Conservation (phyloP, 1,140 invertebrate genomes). For the Diprion similis region DNA sequence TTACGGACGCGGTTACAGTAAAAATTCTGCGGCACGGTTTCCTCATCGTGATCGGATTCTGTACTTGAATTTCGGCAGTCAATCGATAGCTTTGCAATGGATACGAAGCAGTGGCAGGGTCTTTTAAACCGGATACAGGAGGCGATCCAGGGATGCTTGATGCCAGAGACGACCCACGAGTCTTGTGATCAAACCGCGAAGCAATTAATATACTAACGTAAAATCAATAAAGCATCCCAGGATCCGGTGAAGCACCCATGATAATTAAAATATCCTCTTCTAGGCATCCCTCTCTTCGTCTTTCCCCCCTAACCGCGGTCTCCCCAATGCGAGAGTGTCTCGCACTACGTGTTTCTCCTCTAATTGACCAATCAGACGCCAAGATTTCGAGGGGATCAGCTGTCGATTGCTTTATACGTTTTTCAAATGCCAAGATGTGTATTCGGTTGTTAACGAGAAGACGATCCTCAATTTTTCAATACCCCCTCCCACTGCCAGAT, state of each 20-base stretch:
- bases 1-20: not conserved
- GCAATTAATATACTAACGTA: slow-evolving; percentile 50
- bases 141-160: not conserved
- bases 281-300: slow-evolving; percentile 13
- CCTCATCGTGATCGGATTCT: no score
- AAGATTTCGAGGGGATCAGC: slow-evolving; percentile 56
- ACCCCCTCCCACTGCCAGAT: not conserved
- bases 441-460: no score
- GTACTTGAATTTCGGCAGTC: slow-evolving; percentile 1
- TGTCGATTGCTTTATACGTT: slow-evolving; percentile 44
- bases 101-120: not conserved
- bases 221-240: slow-evolving; percentile 49
- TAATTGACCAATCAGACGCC: slow-evolving; percentile 61
- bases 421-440: not conserved
- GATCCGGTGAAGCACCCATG: slow-evolving; percentile 42
- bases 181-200: slow-evolving; percentile 43
- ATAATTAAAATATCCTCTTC: slow-evolving; percentile 62
- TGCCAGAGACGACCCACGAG: not conserved
- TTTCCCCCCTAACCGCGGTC: slow-evolving; percentile 40
- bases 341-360: slow-evolving; percentile 58
- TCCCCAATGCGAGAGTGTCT: slow-evolving; percentile 36
- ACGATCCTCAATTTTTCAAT: no score
- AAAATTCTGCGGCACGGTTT: no score
- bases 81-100: not conserved
- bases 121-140: not conserved